Percentiles rank a stretch among this genome's conserved stretches.
phyloP scores from a whole-genome alignment of 2,888 invertebrate species.

The Zygogramma bicolorata region DNA sequence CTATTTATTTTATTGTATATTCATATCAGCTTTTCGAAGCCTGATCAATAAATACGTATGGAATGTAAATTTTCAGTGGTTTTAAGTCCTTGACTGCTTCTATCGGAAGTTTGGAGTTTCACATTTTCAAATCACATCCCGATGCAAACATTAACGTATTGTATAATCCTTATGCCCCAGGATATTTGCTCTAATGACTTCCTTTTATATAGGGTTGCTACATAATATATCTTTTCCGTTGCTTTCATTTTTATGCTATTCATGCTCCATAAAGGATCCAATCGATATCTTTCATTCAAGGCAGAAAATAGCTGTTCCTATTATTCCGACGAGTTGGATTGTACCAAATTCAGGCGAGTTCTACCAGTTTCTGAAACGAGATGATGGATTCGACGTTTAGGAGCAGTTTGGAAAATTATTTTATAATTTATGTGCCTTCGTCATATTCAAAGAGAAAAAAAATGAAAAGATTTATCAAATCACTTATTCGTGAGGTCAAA shows the following conservation, averaged over 20 bases:
- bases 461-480: too few species aligned
- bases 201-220: constrained; percentile 55
- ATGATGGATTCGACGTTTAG: neutral
- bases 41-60: too few species aligned
- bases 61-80: too few species aligned
- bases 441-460: too few species aligned
- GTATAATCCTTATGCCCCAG: constrained; percentile 50
- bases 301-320: neutral
- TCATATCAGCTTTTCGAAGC: too few species aligned
- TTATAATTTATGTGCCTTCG: too few species aligned
- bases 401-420: neutral
- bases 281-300: constrained; percentile 7
- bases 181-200: constrained; percentile 63
- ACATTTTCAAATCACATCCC: neutral
- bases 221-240: constrained; percentile 57
- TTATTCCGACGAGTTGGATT: neutral
- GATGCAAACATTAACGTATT: neutral
- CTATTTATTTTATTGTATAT: too few species aligned
- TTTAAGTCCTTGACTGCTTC: too few species aligned
- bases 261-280: constrained; percentile 49
- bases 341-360: neutral
- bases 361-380: neutral
- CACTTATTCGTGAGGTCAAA: too few species aligned
- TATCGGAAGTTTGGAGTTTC: neutral
- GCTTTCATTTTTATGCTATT: constrained; percentile 59